Evolutionary conservation across 2,888 invertebrate species (phyloP).

Genomic region (Tiliacea citrago): DNA sequence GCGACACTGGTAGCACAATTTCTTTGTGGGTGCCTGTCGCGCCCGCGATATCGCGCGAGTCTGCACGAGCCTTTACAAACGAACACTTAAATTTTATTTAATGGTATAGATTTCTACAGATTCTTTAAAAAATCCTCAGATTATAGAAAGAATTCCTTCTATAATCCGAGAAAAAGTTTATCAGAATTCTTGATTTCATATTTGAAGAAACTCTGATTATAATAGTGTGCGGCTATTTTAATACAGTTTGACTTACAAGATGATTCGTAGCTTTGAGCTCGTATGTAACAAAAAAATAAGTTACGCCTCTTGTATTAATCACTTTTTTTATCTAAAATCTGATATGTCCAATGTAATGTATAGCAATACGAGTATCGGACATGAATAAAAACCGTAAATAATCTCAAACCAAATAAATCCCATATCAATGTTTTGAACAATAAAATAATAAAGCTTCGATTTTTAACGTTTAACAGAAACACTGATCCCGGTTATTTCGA

Average conservation of each 20-base stretch:
- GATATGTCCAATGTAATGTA: neutral
- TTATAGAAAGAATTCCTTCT: no score
- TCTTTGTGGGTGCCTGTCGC: no score
- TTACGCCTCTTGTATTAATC: no score
- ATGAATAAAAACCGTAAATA: neutral
- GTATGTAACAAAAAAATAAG: no score
- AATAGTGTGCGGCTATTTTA: neutral
- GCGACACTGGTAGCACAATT: no score
- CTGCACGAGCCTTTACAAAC: no score
- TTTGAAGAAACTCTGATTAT: neutral
- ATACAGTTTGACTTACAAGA: neutral
- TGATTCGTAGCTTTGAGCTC: no score
- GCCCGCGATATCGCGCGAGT: no score
- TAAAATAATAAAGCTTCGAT: slow-evolving; percentile 11
- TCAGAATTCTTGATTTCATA: neutral
- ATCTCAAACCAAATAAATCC: slow-evolving; percentile 11
- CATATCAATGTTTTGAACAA: slow-evolving; percentile 10
- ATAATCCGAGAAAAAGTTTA: no score
- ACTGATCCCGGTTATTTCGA: neutral
- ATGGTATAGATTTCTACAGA: no score
- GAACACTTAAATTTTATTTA: no score
- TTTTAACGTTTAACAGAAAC: slow-evolving; percentile 27
- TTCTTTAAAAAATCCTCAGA: neutral
- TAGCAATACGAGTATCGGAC: neutral
- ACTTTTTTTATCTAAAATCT: neutral